phyloP scores from a whole-genome alignment of 2,888 invertebrate genomes.

The Volucella inflata region DNA sequence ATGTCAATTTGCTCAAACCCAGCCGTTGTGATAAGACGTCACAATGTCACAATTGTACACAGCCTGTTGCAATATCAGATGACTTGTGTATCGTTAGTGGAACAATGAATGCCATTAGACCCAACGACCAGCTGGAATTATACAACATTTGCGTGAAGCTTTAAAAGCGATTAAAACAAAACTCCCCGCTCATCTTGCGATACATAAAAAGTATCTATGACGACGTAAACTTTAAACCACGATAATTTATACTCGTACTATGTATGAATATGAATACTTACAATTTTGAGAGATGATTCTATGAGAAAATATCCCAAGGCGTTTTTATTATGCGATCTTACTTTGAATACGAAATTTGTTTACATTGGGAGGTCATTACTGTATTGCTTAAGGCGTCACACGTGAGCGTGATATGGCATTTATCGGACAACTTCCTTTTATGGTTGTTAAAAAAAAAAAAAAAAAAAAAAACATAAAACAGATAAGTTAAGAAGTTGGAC shows the following conservation, averaged over 20 bases:
- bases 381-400: conserved; percentile 11
- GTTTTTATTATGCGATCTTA: conserved; percentile 19
- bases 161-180: conserved; percentile 19
- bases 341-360: conserved; percentile 18
- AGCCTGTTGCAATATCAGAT: conserved; percentile 5
- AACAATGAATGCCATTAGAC: conserved; percentile 12
- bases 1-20: conserved; percentile 25
- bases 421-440: conserved; percentile 20
- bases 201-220: conserved; percentile 5
- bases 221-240: conserved; percentile 4
- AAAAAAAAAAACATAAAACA: background rate
- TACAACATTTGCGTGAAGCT: background rate
- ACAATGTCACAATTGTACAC: background rate
- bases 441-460: background rate
- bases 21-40: conserved; percentile 24
- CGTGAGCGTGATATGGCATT: conserved; percentile 34
- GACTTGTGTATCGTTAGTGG: conserved; percentile 1
- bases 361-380: background rate
- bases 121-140: background rate
- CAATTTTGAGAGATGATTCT: background rate
- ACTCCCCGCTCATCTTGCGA: background rate
- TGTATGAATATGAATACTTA: background rate
- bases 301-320: conserved; percentile 32
- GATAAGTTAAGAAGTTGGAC: too few species aligned
- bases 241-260: background rate